Evolutionary conservation across 1,140 invertebrate genomes (phyloP).

Genomic region (Elysia chlorotica): DNA sequence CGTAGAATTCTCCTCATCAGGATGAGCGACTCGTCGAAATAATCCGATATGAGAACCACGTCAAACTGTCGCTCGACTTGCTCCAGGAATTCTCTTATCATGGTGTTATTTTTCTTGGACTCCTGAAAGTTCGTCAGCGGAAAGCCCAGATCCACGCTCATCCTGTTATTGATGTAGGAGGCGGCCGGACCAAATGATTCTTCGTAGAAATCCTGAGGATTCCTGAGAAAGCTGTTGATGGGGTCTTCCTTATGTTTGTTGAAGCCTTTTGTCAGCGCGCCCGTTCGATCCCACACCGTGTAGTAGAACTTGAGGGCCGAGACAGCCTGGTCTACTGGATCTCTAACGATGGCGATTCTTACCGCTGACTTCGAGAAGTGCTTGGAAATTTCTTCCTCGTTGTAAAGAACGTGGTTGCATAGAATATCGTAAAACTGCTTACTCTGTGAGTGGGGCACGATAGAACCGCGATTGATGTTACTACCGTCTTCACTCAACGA

Average conservation of each 20-base stretch:
- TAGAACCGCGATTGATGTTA: background rate
- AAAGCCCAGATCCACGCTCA: slow-evolving; percentile 31
- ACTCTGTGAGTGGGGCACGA: slow-evolving; percentile 1
- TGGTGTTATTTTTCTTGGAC: background rate
- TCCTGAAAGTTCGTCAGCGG: background rate
- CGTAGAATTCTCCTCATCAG: slow-evolving; percentile 62
- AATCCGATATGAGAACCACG: slow-evolving; percentile 65
- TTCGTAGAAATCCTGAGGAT: no score
- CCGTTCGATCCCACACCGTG: no score
- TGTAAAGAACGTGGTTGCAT: slow-evolving; percentile 33
- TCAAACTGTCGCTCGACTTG: slow-evolving; percentile 50
- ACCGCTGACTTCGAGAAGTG: slow-evolving; percentile 23
- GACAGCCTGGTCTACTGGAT: slow-evolving; percentile 27
- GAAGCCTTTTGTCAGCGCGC: no score
- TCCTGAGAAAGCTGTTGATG: no score
- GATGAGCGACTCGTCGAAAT: slow-evolving; percentile 66
- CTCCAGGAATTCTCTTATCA: slow-evolving; percentile 20
- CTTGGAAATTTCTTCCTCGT: slow-evolving; percentile 6
- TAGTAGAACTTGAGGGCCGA: slow-evolving; percentile 32
- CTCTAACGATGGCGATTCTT: slow-evolving; percentile 31
- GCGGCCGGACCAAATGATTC: background rate
- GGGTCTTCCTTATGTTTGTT: no score
- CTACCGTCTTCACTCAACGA: slow-evolving; percentile 31
- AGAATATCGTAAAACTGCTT: slow-evolving; percentile 31
- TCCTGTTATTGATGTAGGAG: background rate